Evolutionary conservation across 2,888 invertebrate genomes (phyloP), one percentile per base, ranked within the genome.

Genomic region (Drosophila siamana): DNA sequence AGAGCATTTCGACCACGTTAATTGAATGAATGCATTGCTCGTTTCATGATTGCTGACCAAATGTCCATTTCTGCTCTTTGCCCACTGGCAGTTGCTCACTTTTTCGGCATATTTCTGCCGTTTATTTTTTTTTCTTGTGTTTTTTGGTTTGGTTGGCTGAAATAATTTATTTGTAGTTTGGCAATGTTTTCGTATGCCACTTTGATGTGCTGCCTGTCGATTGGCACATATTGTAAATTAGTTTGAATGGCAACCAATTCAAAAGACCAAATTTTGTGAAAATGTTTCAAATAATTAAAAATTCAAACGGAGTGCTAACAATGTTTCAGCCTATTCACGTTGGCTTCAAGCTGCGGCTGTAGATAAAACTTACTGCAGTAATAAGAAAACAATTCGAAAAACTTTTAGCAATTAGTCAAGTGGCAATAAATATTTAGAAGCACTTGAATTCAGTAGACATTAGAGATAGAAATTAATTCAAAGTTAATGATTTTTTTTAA

Each of bases 11-110:
- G 51, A 72, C 69, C 59, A 70, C 51, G 75, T 81, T 85, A 70
- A 85, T 85, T 81, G 85, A 81, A 77, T 80, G 68, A 68, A 79
- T 79, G 86, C 80, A 81, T 55, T 79, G 65, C 40, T 50, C 61
- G 33, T 48, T 52, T 68, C 59, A 73, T 76, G 62, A 79, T 69
- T 71, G 71, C 62, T 67, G 61, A 57, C 64, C 75, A 61, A 68
- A 64, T 57, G 47, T 41, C 16, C 28, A 52, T 44, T 54, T 33
- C 36, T 48, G 30, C 57, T 70, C 38, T 62, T 50, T 48, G 52
- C 52, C 51, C 19, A 63, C 44, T 19, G 46, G 13, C 46, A 26
- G 38, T 52, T 70, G 62, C 51, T 47, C 55, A 24, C 59, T 50
- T 51, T 41, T 36, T 44, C 22, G 13, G 30, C 33, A 50, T 43